Percentiles rank a stretch among this genome's conserved stretches.
Conservation (phyloP, 2,888 invertebrate genomes). For the Schrankia costaestrigalis region DNA sequence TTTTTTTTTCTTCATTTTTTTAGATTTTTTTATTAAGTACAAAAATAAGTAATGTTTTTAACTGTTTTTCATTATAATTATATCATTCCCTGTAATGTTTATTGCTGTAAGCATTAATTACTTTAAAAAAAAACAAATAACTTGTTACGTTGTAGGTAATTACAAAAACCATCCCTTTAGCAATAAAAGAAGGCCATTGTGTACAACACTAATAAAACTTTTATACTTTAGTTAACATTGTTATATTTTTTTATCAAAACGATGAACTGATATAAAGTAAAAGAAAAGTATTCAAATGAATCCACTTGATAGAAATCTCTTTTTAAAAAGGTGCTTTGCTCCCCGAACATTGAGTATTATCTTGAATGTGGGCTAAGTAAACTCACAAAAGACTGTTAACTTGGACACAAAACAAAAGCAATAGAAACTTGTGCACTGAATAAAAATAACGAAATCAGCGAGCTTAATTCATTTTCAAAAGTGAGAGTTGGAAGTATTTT, state of each 20-base stretch:
- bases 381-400: slow-evolving; percentile 47
- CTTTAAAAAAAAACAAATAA: slow-evolving; percentile 12
- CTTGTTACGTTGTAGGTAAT: neutral
- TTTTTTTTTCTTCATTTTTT: no score
- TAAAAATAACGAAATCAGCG: slow-evolving; percentile 67
- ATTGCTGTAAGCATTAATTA: no score
- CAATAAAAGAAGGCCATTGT: slow-evolving; percentile 18
- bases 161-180: slow-evolving; percentile 9
- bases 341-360: slow-evolving; percentile 55
- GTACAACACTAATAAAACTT: slow-evolving; percentile 28
- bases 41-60: no score
- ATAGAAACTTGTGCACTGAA: slow-evolving; percentile 71
- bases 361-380: slow-evolving; percentile 42
- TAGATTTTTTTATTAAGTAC: no score
- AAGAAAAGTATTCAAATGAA: slow-evolving; percentile 71
- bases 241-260: slow-evolving; percentile 42
- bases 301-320: slow-evolving; percentile 63
- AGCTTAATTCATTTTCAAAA: slow-evolving; percentile 61
- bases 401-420: slow-evolving; percentile 57
- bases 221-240: slow-evolving; percentile 16
- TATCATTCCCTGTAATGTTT: no score
- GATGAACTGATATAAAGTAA: slow-evolving; percentile 49
- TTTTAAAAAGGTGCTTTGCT: slow-evolving; percentile 49
- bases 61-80: no score
- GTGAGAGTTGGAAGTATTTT: slow-evolving; percentile 36